Conservation (phyloP, 2,113 vertebrate species). For the Willisornis vidua region DNA sequence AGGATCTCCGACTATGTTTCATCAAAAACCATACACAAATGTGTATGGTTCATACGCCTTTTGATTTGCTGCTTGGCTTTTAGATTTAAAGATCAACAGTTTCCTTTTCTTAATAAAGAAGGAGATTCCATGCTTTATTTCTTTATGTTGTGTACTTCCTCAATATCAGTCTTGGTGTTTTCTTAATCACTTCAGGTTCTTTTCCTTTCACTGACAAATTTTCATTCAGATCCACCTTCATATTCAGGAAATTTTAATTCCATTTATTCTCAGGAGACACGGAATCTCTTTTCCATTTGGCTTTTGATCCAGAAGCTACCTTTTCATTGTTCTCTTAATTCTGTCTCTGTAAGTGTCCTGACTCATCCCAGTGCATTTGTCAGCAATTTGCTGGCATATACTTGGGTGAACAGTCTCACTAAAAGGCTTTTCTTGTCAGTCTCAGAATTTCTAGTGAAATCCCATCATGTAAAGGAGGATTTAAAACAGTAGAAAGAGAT, state of each 20-base stretch:
- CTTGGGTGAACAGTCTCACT: neutral
- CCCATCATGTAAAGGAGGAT: neutral
- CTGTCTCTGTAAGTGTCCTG: neutral
- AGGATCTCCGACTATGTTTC: neutral
- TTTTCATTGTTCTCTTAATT: neutral
- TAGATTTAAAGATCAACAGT: neutral
- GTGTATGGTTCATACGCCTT: neutral
- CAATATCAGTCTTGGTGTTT: neutral
- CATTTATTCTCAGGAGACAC: neutral
- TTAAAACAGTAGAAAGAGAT: neutral
- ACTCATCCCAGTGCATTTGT: neutral
- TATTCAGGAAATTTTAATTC: neutral
- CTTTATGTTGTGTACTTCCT: neutral
- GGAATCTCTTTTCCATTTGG: neutral
- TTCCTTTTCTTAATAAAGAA: neutral
- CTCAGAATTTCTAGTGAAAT: neutral
- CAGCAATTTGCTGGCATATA: neutral
- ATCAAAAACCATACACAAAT: neutral
- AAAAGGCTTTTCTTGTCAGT: neutral
- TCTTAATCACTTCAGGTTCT: neutral
- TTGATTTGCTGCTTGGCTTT: neutral
- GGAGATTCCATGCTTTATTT: neutral
- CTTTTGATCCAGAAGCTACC: neutral
- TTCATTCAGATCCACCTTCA: neutral
- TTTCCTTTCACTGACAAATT: neutral